phyloP scores from a whole-genome alignment of 2,113 vertebrate genomes.

The Sprattus sprattus region DNA sequence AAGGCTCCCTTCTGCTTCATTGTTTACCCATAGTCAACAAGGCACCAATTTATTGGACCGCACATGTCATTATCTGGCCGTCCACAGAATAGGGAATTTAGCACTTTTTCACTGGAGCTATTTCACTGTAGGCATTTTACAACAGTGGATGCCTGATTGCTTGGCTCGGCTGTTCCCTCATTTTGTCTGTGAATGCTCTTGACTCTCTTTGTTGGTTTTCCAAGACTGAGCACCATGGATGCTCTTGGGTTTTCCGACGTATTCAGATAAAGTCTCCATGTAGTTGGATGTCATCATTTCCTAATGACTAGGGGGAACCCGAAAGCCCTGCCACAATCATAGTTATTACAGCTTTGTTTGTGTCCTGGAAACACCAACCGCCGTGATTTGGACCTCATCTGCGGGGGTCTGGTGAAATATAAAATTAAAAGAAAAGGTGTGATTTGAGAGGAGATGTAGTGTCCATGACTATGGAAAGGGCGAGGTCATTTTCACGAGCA shows the following conservation, averaged over 20 bases:
- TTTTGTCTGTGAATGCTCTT: background rate
- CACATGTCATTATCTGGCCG: background rate
- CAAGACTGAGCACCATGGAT: background rate
- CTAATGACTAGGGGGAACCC: background rate
- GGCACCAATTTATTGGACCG: constrained; percentile 4
- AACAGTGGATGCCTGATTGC: background rate
- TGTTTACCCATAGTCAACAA: constrained; percentile 13
- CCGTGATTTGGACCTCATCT: background rate
- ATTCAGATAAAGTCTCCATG: background rate
- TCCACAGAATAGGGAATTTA: background rate
- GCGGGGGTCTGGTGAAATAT: background rate
- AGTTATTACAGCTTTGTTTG: background rate
- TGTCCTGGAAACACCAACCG: constrained; percentile 7
- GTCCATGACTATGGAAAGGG: background rate
- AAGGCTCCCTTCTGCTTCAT: constrained; percentile 19
- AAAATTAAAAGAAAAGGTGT: background rate
- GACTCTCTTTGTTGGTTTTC: background rate
- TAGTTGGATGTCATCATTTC: background rate
- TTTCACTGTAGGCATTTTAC: constrained; percentile 11
- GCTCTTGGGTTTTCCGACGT: background rate
- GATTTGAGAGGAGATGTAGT: background rate
- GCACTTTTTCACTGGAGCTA: background rate
- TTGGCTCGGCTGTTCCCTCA: background rate
- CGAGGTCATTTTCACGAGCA: background rate
- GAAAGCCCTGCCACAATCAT: background rate